phyloP scores from a whole-genome alignment of 2,113 vertebrate genomes.

The Festucalex cinctus region DNA sequence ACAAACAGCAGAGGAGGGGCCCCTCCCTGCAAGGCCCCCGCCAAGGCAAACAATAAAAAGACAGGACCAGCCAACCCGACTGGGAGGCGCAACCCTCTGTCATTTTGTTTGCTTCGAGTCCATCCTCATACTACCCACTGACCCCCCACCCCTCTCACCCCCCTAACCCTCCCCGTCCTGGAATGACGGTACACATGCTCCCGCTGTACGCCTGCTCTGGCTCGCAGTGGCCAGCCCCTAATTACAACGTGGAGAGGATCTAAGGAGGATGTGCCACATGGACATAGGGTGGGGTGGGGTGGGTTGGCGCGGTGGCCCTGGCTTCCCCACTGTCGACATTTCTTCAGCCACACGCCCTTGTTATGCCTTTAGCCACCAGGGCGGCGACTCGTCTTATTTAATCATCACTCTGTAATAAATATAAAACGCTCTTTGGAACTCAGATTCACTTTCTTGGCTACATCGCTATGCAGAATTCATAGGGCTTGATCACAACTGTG shows the following conservation, averaged over 20 bases:
- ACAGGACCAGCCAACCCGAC: constrained; percentile 37
- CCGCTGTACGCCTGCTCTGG: constrained; percentile 61
- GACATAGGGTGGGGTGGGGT: constrained; percentile 72
- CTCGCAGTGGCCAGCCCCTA: constrained; percentile 70
- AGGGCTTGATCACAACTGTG: too few species aligned
- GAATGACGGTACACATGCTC: constrained; percentile 65
- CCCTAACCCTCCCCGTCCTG: constrained; percentile 59
- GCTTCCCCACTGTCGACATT: constrained; percentile 71
- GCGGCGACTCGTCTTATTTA: constrained; percentile 22
- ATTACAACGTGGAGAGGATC: constrained; percentile 77
- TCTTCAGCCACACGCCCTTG: constrained; percentile 62
- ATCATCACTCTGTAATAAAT: not conserved
- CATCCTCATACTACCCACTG: constrained; percentile 35
- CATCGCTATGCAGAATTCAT: too few species aligned
- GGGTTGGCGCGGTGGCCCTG: constrained; percentile 72
- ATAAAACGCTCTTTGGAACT: not conserved
- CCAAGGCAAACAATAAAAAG: constrained; percentile 77
- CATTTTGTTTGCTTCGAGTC: constrained; percentile 36
- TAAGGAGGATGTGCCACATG: constrained; percentile 78
- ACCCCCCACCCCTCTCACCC: constrained; percentile 25
- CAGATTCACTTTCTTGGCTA: too few species aligned
- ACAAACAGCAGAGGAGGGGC: constrained; percentile 66
- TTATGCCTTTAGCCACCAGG: constrained; percentile 51
- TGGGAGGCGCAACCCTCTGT: constrained; percentile 50
- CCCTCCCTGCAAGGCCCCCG: constrained; percentile 73